Percentiles rank a stretch among this genome's conserved stretches.
Evolutionary conservation across 2,888 invertebrate genomes (phyloP).

Genomic region (Eugnorisma glareosa): DNA sequence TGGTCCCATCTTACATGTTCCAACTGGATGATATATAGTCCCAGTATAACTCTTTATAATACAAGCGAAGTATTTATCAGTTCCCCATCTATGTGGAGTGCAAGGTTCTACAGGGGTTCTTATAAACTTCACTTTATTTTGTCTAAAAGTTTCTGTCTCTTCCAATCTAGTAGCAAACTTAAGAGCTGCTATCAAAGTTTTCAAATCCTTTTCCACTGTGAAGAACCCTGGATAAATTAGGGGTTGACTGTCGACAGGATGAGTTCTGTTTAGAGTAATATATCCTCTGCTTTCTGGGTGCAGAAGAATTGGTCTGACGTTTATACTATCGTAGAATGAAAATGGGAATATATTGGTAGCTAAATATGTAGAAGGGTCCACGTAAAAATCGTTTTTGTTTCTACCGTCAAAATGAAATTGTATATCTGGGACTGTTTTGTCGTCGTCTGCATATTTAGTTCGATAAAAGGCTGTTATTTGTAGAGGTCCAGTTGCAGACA

Average conservation of each 20-base stretch:
- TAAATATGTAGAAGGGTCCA: conserved; percentile 88
- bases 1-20: conserved; percentile 86
- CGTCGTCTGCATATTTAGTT: conserved; percentile 88
- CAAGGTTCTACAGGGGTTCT: conserved; percentile 91
- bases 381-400: conserved; percentile 89
- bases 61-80: conserved; percentile 92
- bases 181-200: conserved; percentile 91
- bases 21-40: conserved; percentile 87
- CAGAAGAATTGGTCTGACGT: conserved; percentile 91
- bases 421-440: conserved; percentile 91
- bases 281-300: conserved; percentile 91
- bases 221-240: conserved; percentile 93
- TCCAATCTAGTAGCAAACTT: conserved; percentile 90
- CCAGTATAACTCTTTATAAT: conserved; percentile 91
- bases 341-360: conserved; percentile 87
- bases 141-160: conserved; percentile 89
- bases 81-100: conserved; percentile 88
- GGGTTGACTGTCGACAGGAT: conserved; percentile 93
- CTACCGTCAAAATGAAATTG: conserved; percentile 92
- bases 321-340: conserved; percentile 91
- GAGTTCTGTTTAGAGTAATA: conserved; percentile 91
- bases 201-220: conserved; percentile 91
- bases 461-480: conserved; percentile 91
- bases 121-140: conserved; percentile 89
- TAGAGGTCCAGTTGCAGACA: conserved; percentile 90